Evolutionary conservation across 2,888 invertebrate species (phyloP).

Genomic region (Cybosia mesomella): DNA sequence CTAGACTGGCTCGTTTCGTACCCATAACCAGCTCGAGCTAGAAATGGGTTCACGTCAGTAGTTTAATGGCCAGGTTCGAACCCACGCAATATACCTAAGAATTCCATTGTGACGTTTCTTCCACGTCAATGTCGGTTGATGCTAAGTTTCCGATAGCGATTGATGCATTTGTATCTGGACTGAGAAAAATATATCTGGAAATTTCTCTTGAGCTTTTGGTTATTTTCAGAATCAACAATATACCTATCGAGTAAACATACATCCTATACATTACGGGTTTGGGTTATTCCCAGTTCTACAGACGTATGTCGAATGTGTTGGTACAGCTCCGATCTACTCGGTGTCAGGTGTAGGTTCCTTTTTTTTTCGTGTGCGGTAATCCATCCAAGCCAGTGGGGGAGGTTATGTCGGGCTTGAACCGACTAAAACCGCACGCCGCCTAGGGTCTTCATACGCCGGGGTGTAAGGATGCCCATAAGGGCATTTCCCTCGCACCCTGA

Average conservation of each 20-base stretch:
- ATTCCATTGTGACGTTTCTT: background rate
- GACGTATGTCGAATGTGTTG: background rate
- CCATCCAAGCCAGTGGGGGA: too few species aligned
- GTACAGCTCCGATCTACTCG: background rate
- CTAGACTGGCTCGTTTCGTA: background rate
- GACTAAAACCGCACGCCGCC: too few species aligned
- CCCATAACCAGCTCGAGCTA: background rate
- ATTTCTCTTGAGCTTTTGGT: background rate
- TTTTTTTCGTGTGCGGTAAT: too few species aligned
- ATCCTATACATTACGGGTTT: background rate
- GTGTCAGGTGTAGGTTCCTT: too few species aligned
- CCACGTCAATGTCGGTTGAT: background rate
- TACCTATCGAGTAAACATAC: background rate
- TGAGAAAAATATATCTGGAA: conserved; percentile 1
- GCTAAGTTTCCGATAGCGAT: background rate
- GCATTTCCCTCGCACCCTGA: too few species aligned
- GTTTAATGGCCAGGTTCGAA: background rate
- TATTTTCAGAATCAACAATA: background rate
- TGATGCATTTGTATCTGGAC: conserved; percentile 2
- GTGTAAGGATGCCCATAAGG: too few species aligned
- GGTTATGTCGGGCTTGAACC: too few species aligned
- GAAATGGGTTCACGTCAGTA: background rate
- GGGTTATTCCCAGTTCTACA: background rate
- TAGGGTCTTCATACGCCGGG: too few species aligned
- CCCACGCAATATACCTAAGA: background rate